phyloP scores from a whole-genome alignment of 2,113 vertebrate genomes.

The Elephantulus edwardii region DNA sequence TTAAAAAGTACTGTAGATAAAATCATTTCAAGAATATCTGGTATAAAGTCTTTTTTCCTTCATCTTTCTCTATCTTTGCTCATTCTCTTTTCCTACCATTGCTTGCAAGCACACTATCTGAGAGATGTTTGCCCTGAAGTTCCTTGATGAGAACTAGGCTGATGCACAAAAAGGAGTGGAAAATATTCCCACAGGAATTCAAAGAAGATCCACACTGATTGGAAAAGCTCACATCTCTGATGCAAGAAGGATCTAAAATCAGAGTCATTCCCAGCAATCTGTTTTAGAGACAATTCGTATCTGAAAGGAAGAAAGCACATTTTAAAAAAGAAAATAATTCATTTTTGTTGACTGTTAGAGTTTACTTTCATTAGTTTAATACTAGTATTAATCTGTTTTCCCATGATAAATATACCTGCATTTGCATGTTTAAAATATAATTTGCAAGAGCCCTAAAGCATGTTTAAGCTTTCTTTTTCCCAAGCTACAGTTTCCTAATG shows the following conservation, averaged over 20 bases:
- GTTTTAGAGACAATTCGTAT: neutral
- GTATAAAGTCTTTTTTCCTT: neutral
- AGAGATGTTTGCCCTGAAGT: neutral
- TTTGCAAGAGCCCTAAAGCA: neutral
- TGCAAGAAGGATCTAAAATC: neutral
- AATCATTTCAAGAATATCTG: neutral
- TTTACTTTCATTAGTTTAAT: neutral
- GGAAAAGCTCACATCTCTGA: neutral
- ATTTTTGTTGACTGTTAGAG: neutral
- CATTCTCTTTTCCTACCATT: neutral
- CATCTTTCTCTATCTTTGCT: neutral
- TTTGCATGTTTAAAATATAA: conserved; percentile 3
- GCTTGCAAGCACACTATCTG: neutral
- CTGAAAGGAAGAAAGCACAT: neutral
- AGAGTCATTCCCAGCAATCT: neutral
- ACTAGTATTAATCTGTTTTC: neutral
- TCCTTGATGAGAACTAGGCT: neutral
- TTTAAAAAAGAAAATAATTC: neutral
- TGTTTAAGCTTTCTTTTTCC: conserved; percentile 33
- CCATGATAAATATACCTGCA: neutral
- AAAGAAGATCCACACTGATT: neutral
- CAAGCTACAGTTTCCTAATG: neutral
- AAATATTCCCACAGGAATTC: neutral
- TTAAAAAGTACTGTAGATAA: conserved; percentile 7
- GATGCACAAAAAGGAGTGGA: neutral